Evolutionary conservation across 1,140 invertebrate species (phyloP), one percentile per base, ranked within the genome.

Genomic region (Gerris buenoi): DNA sequence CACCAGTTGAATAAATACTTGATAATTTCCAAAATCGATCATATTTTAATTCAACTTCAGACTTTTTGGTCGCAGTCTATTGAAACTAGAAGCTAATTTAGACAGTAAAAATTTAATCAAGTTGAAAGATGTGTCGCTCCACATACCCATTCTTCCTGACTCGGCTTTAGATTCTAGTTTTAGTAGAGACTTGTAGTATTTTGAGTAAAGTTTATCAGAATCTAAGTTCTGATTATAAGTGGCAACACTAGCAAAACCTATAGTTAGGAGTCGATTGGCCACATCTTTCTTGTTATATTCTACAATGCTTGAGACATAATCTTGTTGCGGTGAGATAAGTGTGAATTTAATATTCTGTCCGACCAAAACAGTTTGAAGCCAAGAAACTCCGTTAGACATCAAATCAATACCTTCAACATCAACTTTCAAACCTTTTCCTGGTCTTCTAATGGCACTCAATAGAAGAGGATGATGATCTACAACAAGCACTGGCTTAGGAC

Each of bases 201-300:
- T 67, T 23, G 57, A 27, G 59, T 71, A 71, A 2, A 33, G n/a
- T 15, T 58, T 56, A 29, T 67, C 65, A 13, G 23, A 56, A 18
- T 68, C 67, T 5, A 71, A 63, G 2, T 23, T 1, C 2, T 46
- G 62, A 46, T 70, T 67, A 25, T 64, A 66, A 25, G 68, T 25
- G 3, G 68, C 27, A 18, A 71, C 70, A 61, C 68, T 68, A 22
- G 70, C 70, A 66, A 71, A 71, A 1, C 70, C 70, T n/a, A 70
- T 25, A 3, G 65, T 63, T 28, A 71, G 65, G 15, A 71, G 29
- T 29, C 66, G 64, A 18, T 70, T 64, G 10, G 46, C 70, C n/a
- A 71, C 26, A 26, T 71, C 46, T 2, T 26, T 57, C 23, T 60
- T 56, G 25, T 70, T 65, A 14, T 60, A 69, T 2, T 65, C 65